Evolutionary conservation across 2,888 invertebrate genomes (phyloP).

Genomic region (Himalopsyche tibetana): DNA sequence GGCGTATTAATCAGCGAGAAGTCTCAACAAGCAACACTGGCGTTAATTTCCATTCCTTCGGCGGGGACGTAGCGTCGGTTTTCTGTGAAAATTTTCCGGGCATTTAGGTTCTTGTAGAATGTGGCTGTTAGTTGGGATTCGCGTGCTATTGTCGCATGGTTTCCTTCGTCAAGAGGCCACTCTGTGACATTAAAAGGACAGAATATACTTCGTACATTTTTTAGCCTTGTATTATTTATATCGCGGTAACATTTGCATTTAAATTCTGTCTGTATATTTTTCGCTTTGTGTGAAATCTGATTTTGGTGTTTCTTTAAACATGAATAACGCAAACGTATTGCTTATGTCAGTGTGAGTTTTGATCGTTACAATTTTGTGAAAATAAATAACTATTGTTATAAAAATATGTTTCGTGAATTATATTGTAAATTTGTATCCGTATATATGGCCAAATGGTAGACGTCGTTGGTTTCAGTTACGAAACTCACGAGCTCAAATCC

Average conservation of each 20-base stretch:
- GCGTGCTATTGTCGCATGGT: constrained; percentile 65
- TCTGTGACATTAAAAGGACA: constrained; percentile 63
- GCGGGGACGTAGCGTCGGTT: background rate
- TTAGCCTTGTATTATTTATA: constrained; percentile 51
- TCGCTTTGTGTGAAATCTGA: constrained; percentile 20
- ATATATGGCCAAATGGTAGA: no score
- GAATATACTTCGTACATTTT: constrained; percentile 52
- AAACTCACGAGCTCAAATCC: no score
- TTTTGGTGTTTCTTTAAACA: background rate
- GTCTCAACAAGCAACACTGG: constrained; percentile 50
- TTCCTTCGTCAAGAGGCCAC: constrained; percentile 61
- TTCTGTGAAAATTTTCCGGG: constrained; percentile 13
- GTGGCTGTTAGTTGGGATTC: constrained; percentile 49
- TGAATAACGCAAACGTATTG: background rate
- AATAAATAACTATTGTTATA: no score
- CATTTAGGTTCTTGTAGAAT: constrained; percentile 45
- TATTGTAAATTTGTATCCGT: no score
- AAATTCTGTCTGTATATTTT: constrained; percentile 63
- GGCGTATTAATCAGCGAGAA: constrained; percentile 64
- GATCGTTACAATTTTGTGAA: no score
- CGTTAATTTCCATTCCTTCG: constrained; percentile 13
- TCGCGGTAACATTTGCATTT: constrained; percentile 63
- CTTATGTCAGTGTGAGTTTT: no score
- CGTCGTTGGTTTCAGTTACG: no score
- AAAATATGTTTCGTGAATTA: no score